Base-by-base conservation (phyloP, 1,140 invertebrate genomes). In the Phocides pigmalion region DNA sequence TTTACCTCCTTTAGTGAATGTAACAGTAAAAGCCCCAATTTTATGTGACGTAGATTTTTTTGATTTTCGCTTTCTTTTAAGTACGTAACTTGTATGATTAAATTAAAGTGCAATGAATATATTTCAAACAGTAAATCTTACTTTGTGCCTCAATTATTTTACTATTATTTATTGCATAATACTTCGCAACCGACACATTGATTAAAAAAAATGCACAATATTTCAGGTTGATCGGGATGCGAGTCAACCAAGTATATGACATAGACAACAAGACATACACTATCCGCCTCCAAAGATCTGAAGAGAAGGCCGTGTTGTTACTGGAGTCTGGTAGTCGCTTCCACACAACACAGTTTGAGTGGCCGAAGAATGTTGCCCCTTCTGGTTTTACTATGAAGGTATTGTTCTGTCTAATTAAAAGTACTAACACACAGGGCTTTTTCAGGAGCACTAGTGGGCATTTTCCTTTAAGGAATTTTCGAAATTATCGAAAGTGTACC, bases 321-420 rank as follows among this genome's bases (percentile, higher is more conserved):
- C 87, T 99, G 2, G 99, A 99, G 93, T 99, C 98, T 4, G 99
- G 98, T 0, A 96, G 95, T 62, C 92, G 98, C 53, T 95, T 99
- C 68, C 99, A 99, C 87, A 96, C 95, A 50, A 99, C 99, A 12
- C 95, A 94, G 16, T 99, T 98, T 93, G 98, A 99, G 85, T 99
- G 99, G 99, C 98, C 98, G 0, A 99, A 99, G 93, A 98, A 98
- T 94, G 94, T 95, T 44, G 95, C 97, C 15, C 98, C 98, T 0
- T 99, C 98, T 11, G 97, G 98, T 0, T 99, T 99, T 86, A 96
- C 97, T 59, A 99, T 99, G 98, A 99, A 99, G 94, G 96, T 97
- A 70, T n/a, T 68, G n/a, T 35, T 35, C n/a, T 35, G 3, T 32
- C 1, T 32, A 8, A 32, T 4, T 4, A 4, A 32, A 32, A 3